These are phyloP conservation scores for Andrena camellia DNA, from an alignment of 2,888 invertebrate genomes.

Conservation along the genomic window DNA sequence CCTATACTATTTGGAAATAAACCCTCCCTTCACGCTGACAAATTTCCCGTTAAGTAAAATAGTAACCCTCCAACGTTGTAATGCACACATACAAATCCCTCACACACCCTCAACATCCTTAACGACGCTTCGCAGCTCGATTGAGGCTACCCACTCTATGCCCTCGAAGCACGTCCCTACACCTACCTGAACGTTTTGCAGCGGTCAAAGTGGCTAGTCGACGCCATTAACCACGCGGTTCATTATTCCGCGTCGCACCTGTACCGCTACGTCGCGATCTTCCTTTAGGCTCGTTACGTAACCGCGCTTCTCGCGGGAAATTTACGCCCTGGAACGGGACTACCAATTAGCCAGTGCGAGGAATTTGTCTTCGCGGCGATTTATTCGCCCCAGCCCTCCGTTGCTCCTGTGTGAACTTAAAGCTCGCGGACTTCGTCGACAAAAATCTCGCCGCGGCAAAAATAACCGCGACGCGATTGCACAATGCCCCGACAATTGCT, in stretches of 20 bases:
- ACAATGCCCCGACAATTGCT: slow-evolving; percentile 61
- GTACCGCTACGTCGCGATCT: slow-evolving; percentile 52
- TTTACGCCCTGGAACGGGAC: slow-evolving; percentile 46
- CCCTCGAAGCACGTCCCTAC: not conserved
- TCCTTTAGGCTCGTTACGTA: slow-evolving; percentile 52
- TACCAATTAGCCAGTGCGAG: slow-evolving; percentile 52
- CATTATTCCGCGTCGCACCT: slow-evolving; percentile 49
- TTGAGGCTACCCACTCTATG: no score
- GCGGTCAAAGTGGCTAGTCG: not conserved
- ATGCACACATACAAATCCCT: no score
- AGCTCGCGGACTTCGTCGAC: not conserved
- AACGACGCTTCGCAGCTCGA: no score
- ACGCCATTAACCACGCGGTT: slow-evolving; percentile 42
- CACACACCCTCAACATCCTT: no score
- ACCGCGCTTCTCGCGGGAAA: slow-evolving; percentile 34
- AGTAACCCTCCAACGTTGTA: no score
- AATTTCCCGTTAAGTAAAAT: no score
- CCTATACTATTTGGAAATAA: no score
- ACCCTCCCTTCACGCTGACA: no score
- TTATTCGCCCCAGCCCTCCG: slow-evolving; percentile 24
- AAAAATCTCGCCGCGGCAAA: slow-evolving; percentile 33
- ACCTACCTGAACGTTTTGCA: not conserved
- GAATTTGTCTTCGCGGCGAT: slow-evolving; percentile 47
- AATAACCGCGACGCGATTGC: slow-evolving; percentile 53
- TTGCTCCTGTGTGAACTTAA: not conserved